phyloP scores from a whole-genome alignment of 92 coral and sea anemone species.

The Porites lobata region DNA sequence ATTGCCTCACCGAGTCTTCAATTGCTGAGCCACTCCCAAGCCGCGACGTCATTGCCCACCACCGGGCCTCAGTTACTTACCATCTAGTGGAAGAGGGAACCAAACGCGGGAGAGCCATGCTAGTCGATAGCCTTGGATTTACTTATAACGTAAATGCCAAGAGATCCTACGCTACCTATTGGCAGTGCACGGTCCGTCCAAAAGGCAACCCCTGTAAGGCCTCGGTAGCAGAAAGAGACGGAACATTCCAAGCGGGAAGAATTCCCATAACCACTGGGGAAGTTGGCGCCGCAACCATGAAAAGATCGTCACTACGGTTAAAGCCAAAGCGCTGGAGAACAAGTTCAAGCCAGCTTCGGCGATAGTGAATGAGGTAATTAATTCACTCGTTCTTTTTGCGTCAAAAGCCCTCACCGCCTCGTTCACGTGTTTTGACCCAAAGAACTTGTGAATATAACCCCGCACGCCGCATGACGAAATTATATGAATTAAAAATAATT shows the following conservation, averaged over 20 bases:
- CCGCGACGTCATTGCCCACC: conserved; percentile 1
- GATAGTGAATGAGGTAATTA: not conserved
- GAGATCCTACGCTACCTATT: too few relatives aligned
- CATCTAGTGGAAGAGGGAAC: conserved; percentile 14
- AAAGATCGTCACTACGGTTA: not conserved
- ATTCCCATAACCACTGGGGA: not conserved
- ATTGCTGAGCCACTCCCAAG: conserved; percentile 1
- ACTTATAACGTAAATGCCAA: too few relatives aligned
- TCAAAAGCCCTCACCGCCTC: not conserved
- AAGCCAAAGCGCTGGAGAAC: conserved; percentile 4
- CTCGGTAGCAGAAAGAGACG: not conserved
- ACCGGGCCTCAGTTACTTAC: not conserved
- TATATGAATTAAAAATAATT: not conserved
- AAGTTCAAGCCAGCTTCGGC: too few relatives aligned
- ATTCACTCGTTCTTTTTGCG: not conserved
- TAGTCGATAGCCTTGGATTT: too few relatives aligned
- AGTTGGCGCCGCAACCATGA: not conserved
- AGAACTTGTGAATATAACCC: too few relatives aligned
- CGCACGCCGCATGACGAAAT: too few relatives aligned
- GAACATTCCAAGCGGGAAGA: not conserved
- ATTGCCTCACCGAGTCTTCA: not conserved
- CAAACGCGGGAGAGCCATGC: not conserved
- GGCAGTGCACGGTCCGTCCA: not conserved
- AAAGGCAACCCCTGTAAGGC: not conserved
- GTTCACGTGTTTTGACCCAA: not conserved